A percentile compares a stretch with the other conserved stretches of the same genome.
Evolutionary conservation across 1,140 invertebrate species (phyloP).

Genomic region (Euwallacea fornicatus): DNA sequence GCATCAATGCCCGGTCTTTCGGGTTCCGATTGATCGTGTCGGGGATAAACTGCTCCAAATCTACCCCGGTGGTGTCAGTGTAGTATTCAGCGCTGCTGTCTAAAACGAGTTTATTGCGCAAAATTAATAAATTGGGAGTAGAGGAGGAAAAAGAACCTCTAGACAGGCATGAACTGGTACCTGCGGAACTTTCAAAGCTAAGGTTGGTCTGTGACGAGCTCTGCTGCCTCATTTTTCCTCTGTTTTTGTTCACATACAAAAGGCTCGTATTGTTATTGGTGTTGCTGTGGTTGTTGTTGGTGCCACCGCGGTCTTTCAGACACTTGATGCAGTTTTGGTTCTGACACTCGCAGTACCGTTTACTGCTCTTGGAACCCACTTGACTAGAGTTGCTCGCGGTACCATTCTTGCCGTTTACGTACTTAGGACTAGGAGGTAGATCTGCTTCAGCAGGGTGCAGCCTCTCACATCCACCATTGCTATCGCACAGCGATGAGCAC

Average conservation of each 20-base stretch:
- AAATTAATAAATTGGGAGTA: slow-evolving; percentile 9
- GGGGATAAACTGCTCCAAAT: slow-evolving; percentile 84
- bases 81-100: slow-evolving; percentile 82
- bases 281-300: slow-evolving; percentile 48
- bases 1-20: slow-evolving; percentile 80
- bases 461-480: slow-evolving; percentile 18
- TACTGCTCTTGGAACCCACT: slow-evolving; percentile 17
- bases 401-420: slow-evolving; percentile 35
- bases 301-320: slow-evolving; percentile 44
- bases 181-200: slow-evolving; percentile 61
- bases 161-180: slow-evolving; percentile 62
- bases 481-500: slow-evolving; percentile 35
- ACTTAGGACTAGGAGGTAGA: slow-evolving; percentile 39
- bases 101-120: slow-evolving; percentile 53
- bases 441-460: slow-evolving; percentile 21
- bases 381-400: slow-evolving; percentile 31
- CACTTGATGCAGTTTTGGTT: slow-evolving; percentile 47
- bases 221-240: slow-evolving; percentile 61
- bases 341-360: slow-evolving; percentile 43
- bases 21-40: slow-evolving; percentile 88
- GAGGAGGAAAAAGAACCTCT: slow-evolving; percentile 56
- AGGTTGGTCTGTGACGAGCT: slow-evolving; percentile 66
- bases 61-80: slow-evolving; percentile 76
- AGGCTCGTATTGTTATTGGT: slow-evolving; percentile 49
- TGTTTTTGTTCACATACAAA: slow-evolving; percentile 55